phyloP scores from a whole-genome alignment of 2,888 invertebrate species.

The Callyntrura guangdongensis region DNA sequence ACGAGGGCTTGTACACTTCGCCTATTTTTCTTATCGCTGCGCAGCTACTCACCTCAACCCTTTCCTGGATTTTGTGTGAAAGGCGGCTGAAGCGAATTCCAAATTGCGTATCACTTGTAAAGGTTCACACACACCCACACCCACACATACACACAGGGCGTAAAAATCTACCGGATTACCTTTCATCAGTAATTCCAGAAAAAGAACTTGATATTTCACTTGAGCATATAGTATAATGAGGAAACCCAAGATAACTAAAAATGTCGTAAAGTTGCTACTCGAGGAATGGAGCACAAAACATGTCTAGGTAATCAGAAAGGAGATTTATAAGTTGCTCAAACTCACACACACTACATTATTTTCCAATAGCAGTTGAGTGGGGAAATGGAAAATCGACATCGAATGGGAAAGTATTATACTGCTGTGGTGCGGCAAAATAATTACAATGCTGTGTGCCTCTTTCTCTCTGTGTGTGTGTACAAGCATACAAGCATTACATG shows the following conservation, averaged over 20 bases:
- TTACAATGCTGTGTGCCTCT: neutral
- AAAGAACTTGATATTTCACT: slow-evolving; percentile 60
- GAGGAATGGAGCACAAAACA: neutral
- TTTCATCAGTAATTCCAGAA: slow-evolving; percentile 69
- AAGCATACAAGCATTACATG: slow-evolving; percentile 10
- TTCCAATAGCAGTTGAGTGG: neutral
- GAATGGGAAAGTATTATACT: neutral
- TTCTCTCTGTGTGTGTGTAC: neutral
- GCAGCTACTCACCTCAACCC: neutral
- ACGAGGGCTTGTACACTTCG: slow-evolving; percentile 11
- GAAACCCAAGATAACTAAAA: slow-evolving; percentile 40
- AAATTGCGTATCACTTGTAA: slow-evolving; percentile 19
- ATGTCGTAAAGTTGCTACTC: slow-evolving; percentile 11
- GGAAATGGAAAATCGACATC: slow-evolving; percentile 14
- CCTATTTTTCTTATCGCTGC: neutral
- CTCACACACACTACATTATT: slow-evolving; percentile 9
- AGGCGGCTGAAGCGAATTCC: neutral
- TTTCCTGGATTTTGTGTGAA: neutral
- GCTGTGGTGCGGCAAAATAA: neutral
- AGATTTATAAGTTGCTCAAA: slow-evolving; percentile 16
- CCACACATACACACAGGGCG: neutral
- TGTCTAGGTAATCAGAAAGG: slow-evolving; percentile 18
- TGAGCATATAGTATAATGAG: slow-evolving; percentile 37
- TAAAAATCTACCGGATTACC: slow-evolving; percentile 72
- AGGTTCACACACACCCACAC: neutral